A percentile compares a stretch with the other conserved stretches of the same genome.
Conservation (phyloP, 2,113 vertebrate species). For the Nicator chloris region DNA sequence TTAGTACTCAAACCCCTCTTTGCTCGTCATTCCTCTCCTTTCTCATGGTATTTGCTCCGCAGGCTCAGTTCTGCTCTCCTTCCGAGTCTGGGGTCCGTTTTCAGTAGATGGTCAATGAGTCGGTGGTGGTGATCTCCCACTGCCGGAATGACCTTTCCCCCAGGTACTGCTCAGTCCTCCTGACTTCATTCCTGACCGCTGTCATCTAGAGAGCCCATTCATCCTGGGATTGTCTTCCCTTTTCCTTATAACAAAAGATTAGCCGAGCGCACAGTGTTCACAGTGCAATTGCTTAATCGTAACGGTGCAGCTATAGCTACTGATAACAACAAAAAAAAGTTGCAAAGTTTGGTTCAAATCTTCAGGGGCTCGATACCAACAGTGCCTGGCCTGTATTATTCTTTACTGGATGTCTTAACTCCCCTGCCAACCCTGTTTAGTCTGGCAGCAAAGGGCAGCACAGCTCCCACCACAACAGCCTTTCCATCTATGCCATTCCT, state of each 20-base stretch:
- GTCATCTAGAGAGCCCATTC: background rate
- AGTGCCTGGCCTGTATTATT: background rate
- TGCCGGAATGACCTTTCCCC: background rate
- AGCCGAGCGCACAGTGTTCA: too few species aligned
- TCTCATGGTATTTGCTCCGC: accelerated
- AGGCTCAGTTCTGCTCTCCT: background rate
- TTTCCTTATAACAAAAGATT: background rate
- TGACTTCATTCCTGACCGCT: too few species aligned
- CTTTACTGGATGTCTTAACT: background rate
- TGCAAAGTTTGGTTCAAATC: background rate
- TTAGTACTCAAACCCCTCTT: accelerated
- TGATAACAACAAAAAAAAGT: background rate
- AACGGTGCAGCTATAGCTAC: background rate
- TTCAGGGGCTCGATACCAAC: background rate
- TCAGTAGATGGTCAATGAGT: accelerated
- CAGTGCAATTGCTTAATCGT: background rate
- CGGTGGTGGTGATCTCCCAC: background rate
- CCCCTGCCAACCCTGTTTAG: background rate
- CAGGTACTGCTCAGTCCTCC: background rate
- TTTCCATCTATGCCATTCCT: background rate
- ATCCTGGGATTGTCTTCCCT: background rate
- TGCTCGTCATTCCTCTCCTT: background rate
- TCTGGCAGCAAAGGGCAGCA: background rate
- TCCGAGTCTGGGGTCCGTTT: background rate
- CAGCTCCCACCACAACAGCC: background rate